Percentiles rank a stretch among this genome's conserved stretches.
Evolutionary conservation across 2,888 invertebrate genomes (phyloP).

Genomic region (Xanthorhoe spadicearia): DNA sequence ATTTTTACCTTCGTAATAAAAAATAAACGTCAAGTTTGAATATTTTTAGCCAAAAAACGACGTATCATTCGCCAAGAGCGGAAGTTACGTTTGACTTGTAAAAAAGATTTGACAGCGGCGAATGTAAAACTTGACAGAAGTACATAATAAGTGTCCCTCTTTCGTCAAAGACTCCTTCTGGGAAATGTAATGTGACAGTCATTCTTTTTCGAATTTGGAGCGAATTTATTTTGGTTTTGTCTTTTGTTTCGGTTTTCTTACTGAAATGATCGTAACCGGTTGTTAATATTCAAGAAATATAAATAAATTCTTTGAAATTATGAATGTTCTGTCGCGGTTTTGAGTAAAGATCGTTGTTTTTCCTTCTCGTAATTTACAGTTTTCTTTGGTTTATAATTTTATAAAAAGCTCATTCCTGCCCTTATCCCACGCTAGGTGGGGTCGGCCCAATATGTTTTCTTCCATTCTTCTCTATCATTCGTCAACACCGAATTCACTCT

Average conservation of each 20-base stretch:
- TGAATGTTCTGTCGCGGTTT: conserved; percentile 7
- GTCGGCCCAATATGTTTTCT: too few species aligned
- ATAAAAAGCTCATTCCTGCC: too few species aligned
- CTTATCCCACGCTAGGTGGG: too few species aligned
- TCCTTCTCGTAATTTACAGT: background rate
- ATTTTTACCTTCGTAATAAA: conserved; percentile 20
- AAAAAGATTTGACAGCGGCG: conserved; percentile 39
- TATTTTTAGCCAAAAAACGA: conserved; percentile 34
- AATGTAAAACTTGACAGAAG: conserved; percentile 46
- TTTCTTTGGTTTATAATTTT: background rate
- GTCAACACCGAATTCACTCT: too few species aligned
- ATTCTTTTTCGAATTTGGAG: conserved; percentile 36
- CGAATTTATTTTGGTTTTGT: conserved; percentile 36
- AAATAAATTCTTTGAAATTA: conserved; percentile 20
- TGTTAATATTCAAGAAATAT: conserved; percentile 20
- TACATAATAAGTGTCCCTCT: conserved; percentile 45
- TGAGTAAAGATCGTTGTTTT: background rate
- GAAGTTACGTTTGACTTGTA: conserved; percentile 37
- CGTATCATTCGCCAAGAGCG: conserved; percentile 29
- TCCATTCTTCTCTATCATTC: too few species aligned
- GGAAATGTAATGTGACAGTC: conserved; percentile 41
- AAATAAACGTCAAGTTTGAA: conserved; percentile 12
- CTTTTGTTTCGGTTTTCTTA: conserved; percentile 42
- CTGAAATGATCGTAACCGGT: conserved; percentile 17
- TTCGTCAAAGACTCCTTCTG: conserved; percentile 45